These are phyloP conservation scores for Conger conger DNA, from an alignment of 2,113 vertebrate species.

Conservation along the genomic window DNA sequence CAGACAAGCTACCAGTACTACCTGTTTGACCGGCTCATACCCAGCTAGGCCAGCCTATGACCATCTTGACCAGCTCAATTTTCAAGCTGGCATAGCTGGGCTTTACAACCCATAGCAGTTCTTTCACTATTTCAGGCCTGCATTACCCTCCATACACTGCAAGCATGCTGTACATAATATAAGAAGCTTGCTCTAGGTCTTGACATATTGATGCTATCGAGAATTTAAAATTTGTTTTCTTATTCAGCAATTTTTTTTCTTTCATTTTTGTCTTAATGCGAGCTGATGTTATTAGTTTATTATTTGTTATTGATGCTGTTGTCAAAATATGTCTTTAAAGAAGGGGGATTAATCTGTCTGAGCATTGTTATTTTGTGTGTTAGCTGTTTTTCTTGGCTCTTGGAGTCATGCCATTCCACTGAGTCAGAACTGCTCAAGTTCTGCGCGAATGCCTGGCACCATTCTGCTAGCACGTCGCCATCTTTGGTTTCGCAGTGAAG, in stretches of 20 bases:
- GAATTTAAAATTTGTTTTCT: not conserved
- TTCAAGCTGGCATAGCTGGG: too few species aligned
- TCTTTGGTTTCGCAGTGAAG: conserved; percentile 25
- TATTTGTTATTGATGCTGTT: too few species aligned
- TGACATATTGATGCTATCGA: not conserved
- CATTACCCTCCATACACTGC: not conserved
- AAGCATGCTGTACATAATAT: not conserved
- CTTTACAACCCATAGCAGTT: not conserved
- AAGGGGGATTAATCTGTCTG: not conserved
- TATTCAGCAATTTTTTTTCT: not conserved
- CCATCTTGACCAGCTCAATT: too few species aligned
- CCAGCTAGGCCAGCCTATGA: too few species aligned
- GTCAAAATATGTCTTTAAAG: not conserved
- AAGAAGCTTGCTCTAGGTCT: not conserved
- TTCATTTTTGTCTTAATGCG: not conserved
- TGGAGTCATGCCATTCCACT: not conserved
- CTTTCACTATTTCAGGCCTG: not conserved
- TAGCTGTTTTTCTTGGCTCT: not conserved
- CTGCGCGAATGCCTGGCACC: not conserved
- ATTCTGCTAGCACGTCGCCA: not conserved
- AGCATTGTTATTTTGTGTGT: not conserved
- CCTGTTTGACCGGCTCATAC: too few species aligned
- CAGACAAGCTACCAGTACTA: too few species aligned
- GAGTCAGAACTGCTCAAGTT: not conserved
- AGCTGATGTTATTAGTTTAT: too few species aligned